Percentiles rank a stretch among this genome's conserved stretches.
phyloP scores from a whole-genome alignment of 2,113 vertebrate genomes.

The Charadrius vociferus region DNA sequence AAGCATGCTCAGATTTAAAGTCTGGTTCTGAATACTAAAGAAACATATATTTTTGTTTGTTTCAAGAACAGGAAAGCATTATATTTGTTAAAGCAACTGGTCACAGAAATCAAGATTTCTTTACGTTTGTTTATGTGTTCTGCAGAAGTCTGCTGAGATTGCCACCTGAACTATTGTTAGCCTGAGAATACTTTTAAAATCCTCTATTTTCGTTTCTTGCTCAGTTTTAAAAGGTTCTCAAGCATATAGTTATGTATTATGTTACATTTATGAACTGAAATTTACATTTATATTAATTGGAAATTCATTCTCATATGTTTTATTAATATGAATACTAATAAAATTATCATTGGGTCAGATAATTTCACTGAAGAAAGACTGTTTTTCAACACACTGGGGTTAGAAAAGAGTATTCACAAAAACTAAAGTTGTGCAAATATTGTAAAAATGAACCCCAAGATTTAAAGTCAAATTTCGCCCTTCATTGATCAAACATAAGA shows the following conservation, averaged over 20 bases:
- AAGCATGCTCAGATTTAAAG: not conserved
- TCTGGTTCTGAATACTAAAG: not conserved
- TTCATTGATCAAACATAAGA: not conserved
- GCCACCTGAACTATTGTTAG: not conserved
- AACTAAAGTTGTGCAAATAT: not conserved
- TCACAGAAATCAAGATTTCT: not conserved
- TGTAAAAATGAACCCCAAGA: not conserved
- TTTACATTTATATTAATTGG: not conserved
- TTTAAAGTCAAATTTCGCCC: not conserved
- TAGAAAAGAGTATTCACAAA: not conserved
- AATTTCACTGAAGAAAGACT: not conserved
- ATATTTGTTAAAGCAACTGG: not conserved
- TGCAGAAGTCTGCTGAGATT: not conserved
- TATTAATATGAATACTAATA: not conserved
- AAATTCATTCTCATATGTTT: not conserved
- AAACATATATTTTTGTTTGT: not conserved
- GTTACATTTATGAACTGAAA: not conserved
- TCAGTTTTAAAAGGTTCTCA: not conserved
- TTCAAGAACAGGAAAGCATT: not conserved
- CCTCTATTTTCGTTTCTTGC: not conserved
- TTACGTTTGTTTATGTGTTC: not conserved
- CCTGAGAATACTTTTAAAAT: not conserved
- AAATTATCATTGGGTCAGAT: not conserved
- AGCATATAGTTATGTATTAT: not conserved
- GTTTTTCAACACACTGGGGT: not conserved